Percentiles rank a stretch among this genome's conserved stretches.
phyloP scores from a whole-genome alignment of 1,140 invertebrate species.

The Glossosoma conforme region DNA sequence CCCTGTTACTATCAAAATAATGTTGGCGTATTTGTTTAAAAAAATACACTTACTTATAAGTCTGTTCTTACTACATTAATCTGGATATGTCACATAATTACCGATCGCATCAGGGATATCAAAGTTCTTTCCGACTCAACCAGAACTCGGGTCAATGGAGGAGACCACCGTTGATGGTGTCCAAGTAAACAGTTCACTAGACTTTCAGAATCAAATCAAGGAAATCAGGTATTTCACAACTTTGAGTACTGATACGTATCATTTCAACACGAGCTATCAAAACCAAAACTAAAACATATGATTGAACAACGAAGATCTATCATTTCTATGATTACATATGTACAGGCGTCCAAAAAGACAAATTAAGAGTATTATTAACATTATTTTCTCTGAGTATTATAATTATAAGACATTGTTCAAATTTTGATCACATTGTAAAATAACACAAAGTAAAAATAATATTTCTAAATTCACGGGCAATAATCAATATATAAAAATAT shows the following conservation, averaged over 20 bases:
- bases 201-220: too few relatives aligned
- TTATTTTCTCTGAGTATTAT: constrained; percentile 23
- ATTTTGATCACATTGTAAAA: constrained; percentile 25
- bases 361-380: constrained; percentile 22
- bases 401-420: constrained; percentile 17
- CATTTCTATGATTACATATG: constrained; percentile 29
- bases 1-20: constrained; percentile 32
- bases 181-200: too few relatives aligned
- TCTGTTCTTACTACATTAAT: constrained; percentile 27
- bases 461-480: too few relatives aligned
- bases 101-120: constrained; percentile 29
- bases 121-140: too few relatives aligned
- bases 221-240: constrained; percentile 29
- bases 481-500: too few relatives aligned
- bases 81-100: constrained; percentile 33
- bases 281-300: constrained; percentile 31
- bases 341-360: constrained; percentile 30
- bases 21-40: constrained; percentile 29
- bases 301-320: constrained; percentile 26
- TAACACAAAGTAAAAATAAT: constrained; percentile 7
- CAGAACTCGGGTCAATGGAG: too few relatives aligned
- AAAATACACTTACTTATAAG: constrained; percentile 29
- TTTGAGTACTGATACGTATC: constrained; percentile 33
- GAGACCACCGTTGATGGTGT: too few relatives aligned
- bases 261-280: constrained; percentile 30